Conservation (phyloP, 2,888 invertebrate species). For the Drosophila pegasa region DNA sequence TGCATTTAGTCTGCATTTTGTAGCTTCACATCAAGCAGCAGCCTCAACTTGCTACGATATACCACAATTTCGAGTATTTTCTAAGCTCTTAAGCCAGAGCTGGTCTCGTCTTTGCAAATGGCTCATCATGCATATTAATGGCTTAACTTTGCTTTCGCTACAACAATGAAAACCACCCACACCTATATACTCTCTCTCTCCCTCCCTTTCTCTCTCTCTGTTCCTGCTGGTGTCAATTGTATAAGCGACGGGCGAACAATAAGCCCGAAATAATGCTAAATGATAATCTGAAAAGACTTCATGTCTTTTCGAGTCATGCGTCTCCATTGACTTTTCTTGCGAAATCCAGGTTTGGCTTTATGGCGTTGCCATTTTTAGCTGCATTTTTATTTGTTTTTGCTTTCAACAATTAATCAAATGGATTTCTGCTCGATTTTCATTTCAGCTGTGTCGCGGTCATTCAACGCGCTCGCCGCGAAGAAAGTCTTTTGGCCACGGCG, state of each 20-base stretch:
- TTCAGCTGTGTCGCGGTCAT: conserved; percentile 28
- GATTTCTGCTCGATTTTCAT: conserved; percentile 12
- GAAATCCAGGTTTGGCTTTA: conserved; percentile 29
- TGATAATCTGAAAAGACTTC: conserved; percentile 23
- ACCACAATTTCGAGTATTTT: conserved; percentile 8
- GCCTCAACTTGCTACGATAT: neutral
- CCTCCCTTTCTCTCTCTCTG: neutral
- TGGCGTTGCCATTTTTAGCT: conserved; percentile 38
- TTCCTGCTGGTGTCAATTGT: conserved; percentile 18
- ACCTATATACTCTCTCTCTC: neutral
- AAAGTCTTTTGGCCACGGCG: conserved; percentile 46
- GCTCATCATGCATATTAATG: conserved; percentile 49
- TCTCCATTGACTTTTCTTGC: conserved; percentile 32
- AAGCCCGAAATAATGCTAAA: conserved; percentile 20
- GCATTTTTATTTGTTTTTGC: conserved; percentile 17
- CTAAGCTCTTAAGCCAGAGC: conserved; percentile 19
- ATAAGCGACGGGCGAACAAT: conserved; percentile 30
- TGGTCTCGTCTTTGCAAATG: conserved; percentile 27
- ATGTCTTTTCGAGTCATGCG: conserved; percentile 43
- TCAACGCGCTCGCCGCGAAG: conserved; percentile 35
- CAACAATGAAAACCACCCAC: conserved; percentile 36
- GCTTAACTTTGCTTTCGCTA: conserved; percentile 32
- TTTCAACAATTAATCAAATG: conserved; percentile 55
- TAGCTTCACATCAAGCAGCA: too few species aligned
- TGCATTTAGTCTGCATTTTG: too few species aligned